Evolutionary conservation across 2,888 invertebrate species (phyloP), one percentile per base, ranked within the genome.

Genomic region (Adela reaumurella): DNA sequence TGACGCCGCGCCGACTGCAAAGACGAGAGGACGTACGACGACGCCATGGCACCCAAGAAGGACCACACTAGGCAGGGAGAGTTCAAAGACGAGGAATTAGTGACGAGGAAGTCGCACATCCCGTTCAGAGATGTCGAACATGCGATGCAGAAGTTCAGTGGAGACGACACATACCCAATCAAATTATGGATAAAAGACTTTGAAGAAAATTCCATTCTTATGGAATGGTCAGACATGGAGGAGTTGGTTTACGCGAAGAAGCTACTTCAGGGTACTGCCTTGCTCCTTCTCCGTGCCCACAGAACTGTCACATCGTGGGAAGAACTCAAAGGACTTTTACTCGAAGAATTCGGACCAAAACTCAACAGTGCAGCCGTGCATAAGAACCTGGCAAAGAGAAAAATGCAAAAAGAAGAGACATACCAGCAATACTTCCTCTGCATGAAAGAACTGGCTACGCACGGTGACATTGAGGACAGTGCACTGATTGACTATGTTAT

Each of bases 401-500:
- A 35, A 35, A 35, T 35, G 35, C 35, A 35, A 35, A 35, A 35
- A 35, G 14, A 8, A 14, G 14, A 8, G 3, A 35, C 35, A 35
- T 35, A 35, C 35, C 14, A 35, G n/a, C 35, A 8, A 14, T 35
- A 35, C 35, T 35, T 35, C 35, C 35, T 35, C 46, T 45, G 16
- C 11, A 69, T 67, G 64, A 61, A 60, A 50, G 65, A 69, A 53
- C 51, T 67, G n/a, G 66, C 62, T 17, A 53, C 58, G 6, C 58
- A 63, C 46, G 65, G 58, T 1, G 54, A 54, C 2, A 54, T 67
- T 19, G 65, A 68, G 53, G 57, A 58, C 24, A 60, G 53, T 46
- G 58, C 57, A 3, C 43, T 67, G 5, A 67, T 65, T 3, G 63
- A 65, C 45, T 70, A 66, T 51, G 58, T 67, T 0, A 64, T 68